Evolutionary conservation across 1,140 invertebrate genomes (phyloP), one percentile per base, ranked within the genome.

Genomic region (Tetragnatha versicolor): DNA sequence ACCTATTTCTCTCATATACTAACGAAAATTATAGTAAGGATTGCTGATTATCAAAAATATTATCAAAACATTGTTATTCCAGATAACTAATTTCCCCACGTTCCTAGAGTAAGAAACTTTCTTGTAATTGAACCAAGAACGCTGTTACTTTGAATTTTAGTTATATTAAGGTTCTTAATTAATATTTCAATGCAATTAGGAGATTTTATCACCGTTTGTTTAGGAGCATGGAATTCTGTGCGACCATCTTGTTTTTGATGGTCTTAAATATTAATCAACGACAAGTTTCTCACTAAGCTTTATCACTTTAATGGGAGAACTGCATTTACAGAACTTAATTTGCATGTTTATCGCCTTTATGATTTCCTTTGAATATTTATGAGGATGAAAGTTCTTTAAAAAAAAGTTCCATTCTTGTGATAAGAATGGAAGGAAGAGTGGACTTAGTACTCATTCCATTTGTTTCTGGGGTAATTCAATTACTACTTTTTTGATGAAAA

Each of bases 301-400:
- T 63, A 63, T 63, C 63, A 47, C 35, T 27, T 45, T 68, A 68
- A 68, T 68, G 49, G 45, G 39, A 3, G 27, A 5, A n/a, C 14
- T 10, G 42, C 63, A 31, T 49, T 45, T 49, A 25, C 14, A 45
- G 12, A 49, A 49, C 25, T 22, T 5, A 68, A 68, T 68, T 68
- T 68, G 63, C 63, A 68, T 68, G 49, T 68, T 68, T 68, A 68
- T 68, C 63, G 45, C 63, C 45, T 49, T 55, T 10, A 25, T 6
- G 25, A 31, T 17, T 2, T 29, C 27, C n/a, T 35, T 29, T 68
- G 65, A 68, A 68, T 68, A 68, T 68, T 68, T 49, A 68, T 68
- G 65, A 47, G 42, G 4, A 25, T 12, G 29, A 51, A 49, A 68
- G 51, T 7, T 7, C 4, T 3, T 14, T 20, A 47, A 49, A 49